These are phyloP conservation scores for Cydia pomonella DNA, from an alignment of 1,140 invertebrate genomes.

Conservation along the genomic window DNA sequence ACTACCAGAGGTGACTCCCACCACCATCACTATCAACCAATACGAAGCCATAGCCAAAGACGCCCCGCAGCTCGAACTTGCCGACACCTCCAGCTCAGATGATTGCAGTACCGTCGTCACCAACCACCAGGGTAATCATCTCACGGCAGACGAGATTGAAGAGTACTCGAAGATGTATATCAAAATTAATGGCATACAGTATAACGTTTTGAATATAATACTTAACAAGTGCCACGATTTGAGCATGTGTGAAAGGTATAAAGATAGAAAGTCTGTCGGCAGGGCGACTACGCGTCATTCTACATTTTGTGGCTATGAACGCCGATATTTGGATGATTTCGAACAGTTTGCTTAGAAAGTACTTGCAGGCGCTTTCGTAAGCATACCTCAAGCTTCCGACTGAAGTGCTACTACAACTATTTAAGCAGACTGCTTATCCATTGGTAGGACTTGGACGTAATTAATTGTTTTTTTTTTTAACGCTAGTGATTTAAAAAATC, in stretches of 20 bases:
- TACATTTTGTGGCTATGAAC: background rate
- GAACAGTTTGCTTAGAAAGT: background rate
- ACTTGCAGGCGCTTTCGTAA: too few species aligned
- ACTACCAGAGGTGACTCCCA: slow-evolving; percentile 42
- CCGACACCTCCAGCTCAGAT: slow-evolving; percentile 36
- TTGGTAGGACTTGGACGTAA: too few species aligned
- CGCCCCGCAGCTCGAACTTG: background rate
- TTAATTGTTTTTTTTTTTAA: too few species aligned
- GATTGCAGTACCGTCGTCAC: slow-evolving; percentile 48
- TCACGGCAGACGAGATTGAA: slow-evolving; percentile 53
- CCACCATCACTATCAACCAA: slow-evolving; percentile 36
- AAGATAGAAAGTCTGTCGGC: slow-evolving; percentile 54
- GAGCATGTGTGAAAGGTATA: slow-evolving; percentile 56
- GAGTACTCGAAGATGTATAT: slow-evolving; percentile 56
- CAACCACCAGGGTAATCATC: slow-evolving; percentile 38
- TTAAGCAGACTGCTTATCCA: too few species aligned
- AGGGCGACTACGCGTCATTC: slow-evolving; percentile 40
- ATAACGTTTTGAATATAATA: slow-evolving; percentile 59
- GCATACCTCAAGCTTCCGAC: too few species aligned
- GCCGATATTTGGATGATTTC: background rate
- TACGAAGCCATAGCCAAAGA: slow-evolving; percentile 43
- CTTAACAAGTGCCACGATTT: slow-evolving; percentile 60
- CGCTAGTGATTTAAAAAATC: too few species aligned
- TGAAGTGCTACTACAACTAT: too few species aligned
- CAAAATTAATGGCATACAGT: slow-evolving; percentile 43